Percentiles rank a stretch among this genome's conserved stretches.
phyloP scores from a whole-genome alignment of 2,888 invertebrate species.

The Aspidiotus destructor region DNA sequence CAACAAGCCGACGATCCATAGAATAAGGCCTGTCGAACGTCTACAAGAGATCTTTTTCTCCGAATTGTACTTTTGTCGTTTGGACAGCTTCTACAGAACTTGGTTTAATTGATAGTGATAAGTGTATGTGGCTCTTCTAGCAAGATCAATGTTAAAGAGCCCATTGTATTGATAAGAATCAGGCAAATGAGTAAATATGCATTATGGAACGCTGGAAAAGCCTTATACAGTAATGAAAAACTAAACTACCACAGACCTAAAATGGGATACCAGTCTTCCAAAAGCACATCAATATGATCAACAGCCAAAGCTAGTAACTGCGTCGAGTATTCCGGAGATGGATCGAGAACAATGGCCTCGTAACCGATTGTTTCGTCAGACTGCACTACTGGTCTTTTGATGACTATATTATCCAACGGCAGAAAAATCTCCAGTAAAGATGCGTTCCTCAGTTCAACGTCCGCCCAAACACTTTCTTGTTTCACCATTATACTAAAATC shows the following conservation, averaged over 20 bases:
- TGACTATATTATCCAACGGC: conserved; percentile 57
- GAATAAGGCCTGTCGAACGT: too few species aligned
- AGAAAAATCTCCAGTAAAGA: conserved; percentile 79
- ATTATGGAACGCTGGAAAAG: too few species aligned
- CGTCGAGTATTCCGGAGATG: conserved; percentile 67
- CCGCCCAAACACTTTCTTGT: conserved; percentile 78
- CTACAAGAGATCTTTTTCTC: too few species aligned
- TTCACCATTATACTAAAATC: conserved; percentile 47
- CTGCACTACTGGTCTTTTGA: conserved; percentile 45
- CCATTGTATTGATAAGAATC: too few species aligned
- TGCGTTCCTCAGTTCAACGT: conserved; percentile 66
- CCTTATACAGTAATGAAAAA: too few species aligned
- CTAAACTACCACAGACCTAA: conserved; percentile 44
- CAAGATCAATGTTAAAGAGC: too few species aligned
- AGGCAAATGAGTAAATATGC: too few species aligned
- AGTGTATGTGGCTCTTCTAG: too few species aligned
- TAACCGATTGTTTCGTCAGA: conserved; percentile 51
- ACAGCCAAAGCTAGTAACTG: conserved; percentile 78
- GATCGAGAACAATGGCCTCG: conserved; percentile 63
- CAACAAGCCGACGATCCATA: too few species aligned
- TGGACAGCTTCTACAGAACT: too few species aligned
- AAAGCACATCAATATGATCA: conserved; percentile 87
- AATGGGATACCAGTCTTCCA: conserved; percentile 98
- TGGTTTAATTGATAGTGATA: too few species aligned
- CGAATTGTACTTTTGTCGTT: too few species aligned